A percentile compares a stretch with the other conserved stretches of the same genome.
These are phyloP conservation scores for Pterocles burchelli DNA, from an alignment of 2,113 vertebrate genomes.

Conservation along the genomic window DNA sequence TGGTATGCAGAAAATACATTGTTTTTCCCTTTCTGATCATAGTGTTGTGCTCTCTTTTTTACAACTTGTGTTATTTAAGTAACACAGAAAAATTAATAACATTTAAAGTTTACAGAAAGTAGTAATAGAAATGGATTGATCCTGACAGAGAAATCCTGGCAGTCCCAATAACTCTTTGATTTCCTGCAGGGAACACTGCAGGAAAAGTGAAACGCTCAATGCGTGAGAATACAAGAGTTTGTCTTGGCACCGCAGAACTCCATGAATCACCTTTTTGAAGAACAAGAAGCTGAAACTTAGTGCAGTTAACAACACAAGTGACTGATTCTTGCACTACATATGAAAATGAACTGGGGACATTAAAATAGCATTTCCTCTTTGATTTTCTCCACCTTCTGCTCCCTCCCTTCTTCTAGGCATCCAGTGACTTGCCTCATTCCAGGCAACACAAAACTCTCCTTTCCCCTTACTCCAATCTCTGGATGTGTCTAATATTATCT, in stretches of 20 bases:
- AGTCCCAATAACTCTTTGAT: neutral
- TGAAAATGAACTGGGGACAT: neutral
- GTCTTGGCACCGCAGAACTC: neutral
- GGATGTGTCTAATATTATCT: neutral
- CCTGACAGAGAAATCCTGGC: neutral
- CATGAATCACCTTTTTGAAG: constrained; percentile 26
- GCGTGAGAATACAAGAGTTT: constrained; percentile 8
- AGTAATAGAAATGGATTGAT: neutral
- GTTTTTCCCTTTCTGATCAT: neutral
- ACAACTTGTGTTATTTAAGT: neutral
- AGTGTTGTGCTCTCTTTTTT: neutral
- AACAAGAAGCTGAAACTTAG: neutral
- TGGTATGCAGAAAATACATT: neutral
- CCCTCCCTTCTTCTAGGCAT: neutral
- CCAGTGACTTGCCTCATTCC: neutral
- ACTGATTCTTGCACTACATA: neutral
- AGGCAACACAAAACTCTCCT: neutral
- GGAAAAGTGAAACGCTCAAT: neutral
- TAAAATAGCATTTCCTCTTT: neutral
- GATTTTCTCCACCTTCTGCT: neutral
- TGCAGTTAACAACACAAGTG: neutral
- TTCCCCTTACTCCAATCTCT: neutral
- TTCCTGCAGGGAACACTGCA: constrained; percentile 23
- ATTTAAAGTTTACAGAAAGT: constrained; percentile 2
- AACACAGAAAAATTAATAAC: neutral